Base-by-base conservation (phyloP, 2,888 invertebrate species). In the Dryobota labecula region DNA sequence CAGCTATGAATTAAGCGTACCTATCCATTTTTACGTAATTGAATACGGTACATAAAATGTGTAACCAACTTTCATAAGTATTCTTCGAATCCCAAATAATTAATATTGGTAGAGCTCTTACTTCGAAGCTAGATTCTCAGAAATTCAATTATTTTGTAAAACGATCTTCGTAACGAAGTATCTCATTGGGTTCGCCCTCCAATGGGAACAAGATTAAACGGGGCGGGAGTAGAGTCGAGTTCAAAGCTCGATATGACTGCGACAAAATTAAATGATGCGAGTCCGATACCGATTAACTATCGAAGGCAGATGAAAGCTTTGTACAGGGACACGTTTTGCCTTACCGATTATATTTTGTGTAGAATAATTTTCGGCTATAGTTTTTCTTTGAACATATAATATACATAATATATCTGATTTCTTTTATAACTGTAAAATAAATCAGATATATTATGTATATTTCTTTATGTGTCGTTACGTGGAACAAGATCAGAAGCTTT, bases 141-240 rank as follows among this genome's bases (percentile, higher is more conserved):
- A 78, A 79, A 79, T 76, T 79, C 76, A 73, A 83, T 77, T 84
- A 73, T 82, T 73, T 70, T 67, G 56, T 79, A 64, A 70, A 82
- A 74, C 53, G 73, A 62, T 81, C 62, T 67, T 33, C 41, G 54
- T 76, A 69, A 77, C 77, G n/a, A 73, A 73, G 73, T 80, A 76
- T 69, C 70, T 73, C 69, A 77, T 77, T 76, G 71, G 69, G 67
- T 79, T 62, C 73, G 53, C 58, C 71, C 47, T 62, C 57, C 53
- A 72, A 66, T 73, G 68, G 56, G 66, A 76, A 76, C 57, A 56
- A 73, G 72, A 82, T 82, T 82, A 74, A 76, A 73, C 53, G 51
- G 64, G 30, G 33, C 61, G 60, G 65, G 47, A 38, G 62, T 41
- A 41, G 36, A 36, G 24, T 18, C 38, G 56, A 62, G 70, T 76